phyloP scores from a whole-genome alignment of 2,888 invertebrate species.

The Campaea margaritaria region DNA sequence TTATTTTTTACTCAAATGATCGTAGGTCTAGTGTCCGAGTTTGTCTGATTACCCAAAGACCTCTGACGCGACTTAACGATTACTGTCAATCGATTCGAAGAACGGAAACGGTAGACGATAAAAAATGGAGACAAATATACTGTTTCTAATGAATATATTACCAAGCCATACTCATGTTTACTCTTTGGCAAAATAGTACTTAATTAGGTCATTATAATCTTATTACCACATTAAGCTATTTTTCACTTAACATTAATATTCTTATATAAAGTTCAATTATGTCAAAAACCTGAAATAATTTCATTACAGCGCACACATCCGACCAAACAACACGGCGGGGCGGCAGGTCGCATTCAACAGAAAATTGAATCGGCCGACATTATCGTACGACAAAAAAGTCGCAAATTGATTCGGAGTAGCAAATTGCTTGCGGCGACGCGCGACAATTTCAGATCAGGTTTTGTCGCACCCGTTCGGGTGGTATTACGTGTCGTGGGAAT shows the following conservation, averaged over 20 bases:
- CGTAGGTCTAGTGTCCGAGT: no score
- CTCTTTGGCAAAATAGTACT: no score
- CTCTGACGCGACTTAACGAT: no score
- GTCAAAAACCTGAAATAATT: slow-evolving; percentile 26
- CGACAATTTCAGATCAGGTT: slow-evolving; percentile 46
- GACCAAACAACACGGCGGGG: slow-evolving; percentile 39
- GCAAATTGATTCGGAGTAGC: slow-evolving; percentile 82
- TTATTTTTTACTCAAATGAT: no score
- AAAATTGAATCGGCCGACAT: slow-evolving; percentile 76
- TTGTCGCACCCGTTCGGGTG: slow-evolving; percentile 41
- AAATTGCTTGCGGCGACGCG: slow-evolving; percentile 64
- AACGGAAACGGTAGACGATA: no score
- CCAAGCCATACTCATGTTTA: no score
- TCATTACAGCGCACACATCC: slow-evolving; percentile 28
- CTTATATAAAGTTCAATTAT: background rate
- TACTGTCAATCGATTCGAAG: no score
- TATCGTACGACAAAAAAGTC: slow-evolving; percentile 71
- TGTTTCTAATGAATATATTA: no score
- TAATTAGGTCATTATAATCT: background rate
- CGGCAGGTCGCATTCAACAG: slow-evolving; percentile 48
- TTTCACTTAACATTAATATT: background rate
- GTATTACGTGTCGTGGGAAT: slow-evolving; percentile 45
- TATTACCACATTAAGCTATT: background rate
- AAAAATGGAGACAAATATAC: no score
- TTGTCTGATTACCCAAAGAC: no score